Evolutionary conservation across 2,113 vertebrate genomes (phyloP).

Genomic region (Calonectris borealis): DNA sequence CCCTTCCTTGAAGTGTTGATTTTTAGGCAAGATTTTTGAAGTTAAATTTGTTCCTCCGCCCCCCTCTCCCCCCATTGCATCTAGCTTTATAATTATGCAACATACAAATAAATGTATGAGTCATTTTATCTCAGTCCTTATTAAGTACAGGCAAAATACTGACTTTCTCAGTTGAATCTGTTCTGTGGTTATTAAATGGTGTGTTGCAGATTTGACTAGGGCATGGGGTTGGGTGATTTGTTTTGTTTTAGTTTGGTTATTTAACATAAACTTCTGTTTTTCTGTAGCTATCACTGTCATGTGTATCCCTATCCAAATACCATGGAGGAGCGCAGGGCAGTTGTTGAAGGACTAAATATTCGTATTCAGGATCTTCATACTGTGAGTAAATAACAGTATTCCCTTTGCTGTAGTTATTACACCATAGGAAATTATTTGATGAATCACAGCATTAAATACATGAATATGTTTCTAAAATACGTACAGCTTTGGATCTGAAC

Average conservation of each 20-base stretch:
- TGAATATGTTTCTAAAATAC: background rate
- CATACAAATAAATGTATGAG: background rate
- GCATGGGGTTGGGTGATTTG: background rate
- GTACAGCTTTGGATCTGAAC: background rate
- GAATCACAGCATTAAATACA: background rate
- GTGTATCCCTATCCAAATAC: constrained; percentile 92
- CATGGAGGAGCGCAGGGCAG: constrained; percentile 83
- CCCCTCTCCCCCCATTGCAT: background rate
- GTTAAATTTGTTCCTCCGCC: background rate
- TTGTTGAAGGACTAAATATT: constrained; percentile 86
- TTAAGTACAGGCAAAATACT: background rate
- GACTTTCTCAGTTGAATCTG: background rate
- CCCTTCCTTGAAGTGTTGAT: background rate
- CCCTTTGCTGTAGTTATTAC: background rate
- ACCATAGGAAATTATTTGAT: rapidly evolving
- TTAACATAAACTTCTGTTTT: background rate
- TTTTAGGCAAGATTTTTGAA: background rate
- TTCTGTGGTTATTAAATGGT: rapidly evolving
- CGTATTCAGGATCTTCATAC: constrained; percentile 92
- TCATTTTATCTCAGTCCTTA: background rate
- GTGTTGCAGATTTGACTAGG: background rate
- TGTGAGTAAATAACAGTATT: constrained; percentile 65
- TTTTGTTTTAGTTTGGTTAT: background rate
- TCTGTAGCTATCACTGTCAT: constrained; percentile 91
- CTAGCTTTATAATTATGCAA: background rate